Evolutionary conservation across 2,888 invertebrate genomes (phyloP).

Genomic region (Hecatera dysodea): DNA sequence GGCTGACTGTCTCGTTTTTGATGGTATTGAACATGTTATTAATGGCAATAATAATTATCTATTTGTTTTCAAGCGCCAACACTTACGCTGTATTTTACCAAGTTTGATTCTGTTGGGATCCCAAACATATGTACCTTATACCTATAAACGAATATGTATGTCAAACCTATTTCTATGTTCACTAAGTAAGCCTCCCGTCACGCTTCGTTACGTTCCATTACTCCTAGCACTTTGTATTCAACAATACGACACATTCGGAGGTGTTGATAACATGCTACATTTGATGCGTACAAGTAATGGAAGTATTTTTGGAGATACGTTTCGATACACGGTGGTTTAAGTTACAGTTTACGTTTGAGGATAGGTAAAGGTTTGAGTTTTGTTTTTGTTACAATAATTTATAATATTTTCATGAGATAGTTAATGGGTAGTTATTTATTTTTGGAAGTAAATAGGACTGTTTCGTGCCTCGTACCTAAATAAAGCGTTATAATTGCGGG

Average conservation of each 20-base stretch:
- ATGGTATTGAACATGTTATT: too few relatives aligned
- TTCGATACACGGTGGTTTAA: background rate
- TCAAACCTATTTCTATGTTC: conserved; percentile 49
- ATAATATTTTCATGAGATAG: too few relatives aligned
- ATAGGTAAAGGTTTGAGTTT: background rate
- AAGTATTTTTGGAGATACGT: conserved; percentile 34
- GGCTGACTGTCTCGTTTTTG: too few relatives aligned
- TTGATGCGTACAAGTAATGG: conserved; percentile 47
- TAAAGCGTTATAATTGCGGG: too few relatives aligned
- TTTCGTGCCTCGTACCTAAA: too few relatives aligned
- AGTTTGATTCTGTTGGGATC: too few relatives aligned
- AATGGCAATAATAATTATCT: too few relatives aligned
- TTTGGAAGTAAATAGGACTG: too few relatives aligned
- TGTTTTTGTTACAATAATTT: background rate
- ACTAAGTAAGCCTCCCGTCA: conserved; percentile 48
- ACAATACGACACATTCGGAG: conserved; percentile 50
- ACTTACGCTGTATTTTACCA: background rate
- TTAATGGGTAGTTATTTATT: too few relatives aligned
- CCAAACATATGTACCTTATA: conserved; percentile 14
- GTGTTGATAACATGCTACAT: conserved; percentile 62
- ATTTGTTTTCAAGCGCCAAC: background rate
- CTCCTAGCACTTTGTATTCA: conserved; percentile 51
- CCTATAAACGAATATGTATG: conserved; percentile 29
- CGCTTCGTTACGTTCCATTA: conserved; percentile 63
- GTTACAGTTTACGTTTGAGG: conserved; percentile 20